Conservation (phyloP, 2,797 vertebrate species). For the Siniperca undulata region DNA sequence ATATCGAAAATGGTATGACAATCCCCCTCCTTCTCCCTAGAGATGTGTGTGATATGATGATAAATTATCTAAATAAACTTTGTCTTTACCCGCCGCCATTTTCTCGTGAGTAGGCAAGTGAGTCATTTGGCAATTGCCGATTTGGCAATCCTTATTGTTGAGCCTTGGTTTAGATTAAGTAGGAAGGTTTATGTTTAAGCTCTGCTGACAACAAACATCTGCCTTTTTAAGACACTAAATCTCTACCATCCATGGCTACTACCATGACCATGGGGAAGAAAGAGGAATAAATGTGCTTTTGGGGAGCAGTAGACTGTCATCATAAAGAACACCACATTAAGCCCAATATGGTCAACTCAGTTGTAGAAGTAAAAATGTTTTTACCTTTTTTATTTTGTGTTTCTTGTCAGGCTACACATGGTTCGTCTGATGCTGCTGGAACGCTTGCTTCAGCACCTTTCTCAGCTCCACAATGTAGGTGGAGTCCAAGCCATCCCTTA, state of each 20-base stretch:
- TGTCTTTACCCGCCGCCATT: too few species aligned
- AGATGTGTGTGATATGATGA: too few species aligned
- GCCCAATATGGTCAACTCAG: not conserved
- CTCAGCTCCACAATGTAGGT: slow-evolving; percentile 94
- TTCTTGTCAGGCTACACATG: slow-evolving; percentile 92
- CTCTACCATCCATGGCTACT: not conserved
- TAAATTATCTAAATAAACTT: too few species aligned
- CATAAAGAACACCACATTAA: not conserved
- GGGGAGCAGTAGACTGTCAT: not conserved
- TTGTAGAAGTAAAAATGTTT: not conserved
- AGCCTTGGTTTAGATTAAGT: not conserved
- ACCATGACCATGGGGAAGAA: not conserved
- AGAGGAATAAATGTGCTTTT: not conserved
- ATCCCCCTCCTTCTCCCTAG: too few species aligned
- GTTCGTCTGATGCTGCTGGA: slow-evolving; percentile 97
- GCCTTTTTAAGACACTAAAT: not conserved
- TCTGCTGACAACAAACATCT: not conserved
- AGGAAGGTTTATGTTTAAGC: not conserved
- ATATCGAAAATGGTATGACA: too few species aligned
- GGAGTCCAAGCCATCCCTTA: slow-evolving; percentile 98
- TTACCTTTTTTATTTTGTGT: slow-evolving; percentile 16
- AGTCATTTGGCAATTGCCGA: too few species aligned
- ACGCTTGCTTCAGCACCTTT: slow-evolving; percentile 93
- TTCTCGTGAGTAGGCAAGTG: too few species aligned
- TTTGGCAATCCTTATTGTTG: too few species aligned